These are phyloP conservation scores for Lethocerus indicus DNA, from an alignment of 1,140 invertebrate genomes.

Conservation along the genomic window DNA sequence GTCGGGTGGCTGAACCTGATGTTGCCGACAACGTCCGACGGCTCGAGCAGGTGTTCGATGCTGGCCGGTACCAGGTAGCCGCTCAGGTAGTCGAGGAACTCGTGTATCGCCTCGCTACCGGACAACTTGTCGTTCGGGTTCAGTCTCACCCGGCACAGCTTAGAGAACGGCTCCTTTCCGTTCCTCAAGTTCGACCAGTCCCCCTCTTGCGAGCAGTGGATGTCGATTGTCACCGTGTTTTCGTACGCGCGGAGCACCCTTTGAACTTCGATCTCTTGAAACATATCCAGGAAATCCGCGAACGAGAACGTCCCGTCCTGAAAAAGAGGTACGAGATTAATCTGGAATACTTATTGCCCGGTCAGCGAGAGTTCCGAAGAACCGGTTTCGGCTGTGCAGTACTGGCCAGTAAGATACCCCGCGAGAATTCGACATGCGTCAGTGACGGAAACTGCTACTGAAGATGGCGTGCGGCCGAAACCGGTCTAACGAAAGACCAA, in stretches of 20 bases:
- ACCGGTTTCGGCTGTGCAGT: too few species aligned
- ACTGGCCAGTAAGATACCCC: too few species aligned
- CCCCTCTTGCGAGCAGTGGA: conserved; percentile 61
- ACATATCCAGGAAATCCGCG: conserved; percentile 73
- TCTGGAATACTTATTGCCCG: conserved; percentile 2
- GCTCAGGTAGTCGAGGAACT: conserved; percentile 47
- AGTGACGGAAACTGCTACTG: too few species aligned
- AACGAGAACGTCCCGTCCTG: conserved; percentile 89
- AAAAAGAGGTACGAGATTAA: conserved; percentile 16
- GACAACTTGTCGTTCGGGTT: conserved; percentile 68
- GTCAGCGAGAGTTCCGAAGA: too few species aligned
- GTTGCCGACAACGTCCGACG: conserved; percentile 90
- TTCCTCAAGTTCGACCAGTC: conserved; percentile 60
- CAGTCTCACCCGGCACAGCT: conserved; percentile 50
- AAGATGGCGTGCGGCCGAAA: too few species aligned
- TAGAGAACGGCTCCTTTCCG: conserved; percentile 58
- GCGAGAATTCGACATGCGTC: too few species aligned
- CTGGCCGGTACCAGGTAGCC: conserved; percentile 56
- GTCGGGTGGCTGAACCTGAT: conserved; percentile 92
- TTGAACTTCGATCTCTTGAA: conserved; percentile 82
- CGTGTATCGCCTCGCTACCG: conserved; percentile 26
- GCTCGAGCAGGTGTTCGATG: conserved; percentile 68
- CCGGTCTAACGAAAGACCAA: too few species aligned
- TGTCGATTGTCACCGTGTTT: conserved; percentile 69
- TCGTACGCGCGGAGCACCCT: conserved; percentile 77